Base-by-base conservation (phyloP, 2,888 invertebrate species). In the Omphaloscelis lunosa region DNA sequence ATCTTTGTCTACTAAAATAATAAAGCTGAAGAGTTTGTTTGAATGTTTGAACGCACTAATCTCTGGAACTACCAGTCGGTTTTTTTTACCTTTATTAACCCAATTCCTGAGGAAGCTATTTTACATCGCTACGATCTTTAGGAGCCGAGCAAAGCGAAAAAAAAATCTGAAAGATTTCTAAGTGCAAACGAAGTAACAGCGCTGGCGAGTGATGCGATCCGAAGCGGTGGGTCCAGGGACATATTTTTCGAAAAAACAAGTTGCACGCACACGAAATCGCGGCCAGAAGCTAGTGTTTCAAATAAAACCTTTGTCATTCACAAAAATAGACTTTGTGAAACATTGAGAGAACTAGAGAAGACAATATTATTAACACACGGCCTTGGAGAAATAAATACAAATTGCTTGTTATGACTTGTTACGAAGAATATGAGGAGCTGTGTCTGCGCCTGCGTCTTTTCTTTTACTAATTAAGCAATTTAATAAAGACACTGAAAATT, bases 261-360 rank as follows among this genome's bases (percentile, higher is more conserved):
- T 41, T 41, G 11, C 41, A 9, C 41, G 39, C 8, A 3, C 2
- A 34, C 34, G 34, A 12, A 45, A 3, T 45, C 41, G 12, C 12
- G 41, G 41, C 11, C 41, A 11, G 12, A 45, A 45, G 5, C 56
- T 12, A n/a, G n/a, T 41, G 71, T 69, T 66, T 70, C 51, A 62
- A 67, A 79, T 76, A 65, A 71, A 53, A 70, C 59, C 45, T 41
- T 23, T 27, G 58, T 56, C n/a, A 66, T 59, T 51, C 8, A 62
- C 45, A 62, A 56, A 80, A 61, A 63, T 17, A 39, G 15, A 17
- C 34, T 56, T 56, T 51, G 7, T 51, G 17, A 23, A 75, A 48
- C 53, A 71, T 15, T 34, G 11, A 48, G 58, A 71, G n/a, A 17
- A 41, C 41, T n/a, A 41, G 9, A 27, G 41, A 41, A 41, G 9